These are phyloP conservation scores for Chlorops oryzae DNA, from an alignment of 1,140 invertebrate species.

Conservation along the genomic window DNA sequence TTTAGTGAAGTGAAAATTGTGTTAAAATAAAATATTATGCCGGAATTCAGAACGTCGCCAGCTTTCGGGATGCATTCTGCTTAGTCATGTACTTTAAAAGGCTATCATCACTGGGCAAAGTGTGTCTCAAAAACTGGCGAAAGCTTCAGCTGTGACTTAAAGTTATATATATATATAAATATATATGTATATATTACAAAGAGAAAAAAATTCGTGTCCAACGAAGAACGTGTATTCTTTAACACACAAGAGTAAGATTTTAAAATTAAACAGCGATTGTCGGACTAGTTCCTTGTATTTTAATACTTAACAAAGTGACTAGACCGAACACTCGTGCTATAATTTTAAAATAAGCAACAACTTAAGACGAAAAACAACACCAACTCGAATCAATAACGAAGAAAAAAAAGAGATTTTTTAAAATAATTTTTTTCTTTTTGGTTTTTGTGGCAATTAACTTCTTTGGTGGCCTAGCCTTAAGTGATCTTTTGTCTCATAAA, in stretches of 20 bases:
- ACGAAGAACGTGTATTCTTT: background rate
- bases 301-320: slow-evolving; percentile 33
- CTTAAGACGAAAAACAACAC: background rate
- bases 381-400: no score
- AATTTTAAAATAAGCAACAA: slow-evolving; percentile 45
- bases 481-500: slow-evolving; percentile 41
- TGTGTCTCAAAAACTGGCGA: slow-evolving; percentile 38
- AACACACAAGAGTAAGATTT: slow-evolving; percentile 21
- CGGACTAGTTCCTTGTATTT: slow-evolving; percentile 39
- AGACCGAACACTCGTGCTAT: slow-evolving; percentile 49
- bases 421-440: background rate
- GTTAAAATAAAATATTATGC: no score
- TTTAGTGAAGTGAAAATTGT: no score
- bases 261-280: slow-evolving; percentile 49
- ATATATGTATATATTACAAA: no score
- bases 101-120: slow-evolving; percentile 46
- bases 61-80: slow-evolving; percentile 38
- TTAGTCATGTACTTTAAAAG: slow-evolving; percentile 27
- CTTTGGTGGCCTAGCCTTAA: slow-evolving; percentile 45
- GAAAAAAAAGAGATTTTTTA: no score
- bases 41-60: slow-evolving; percentile 4
- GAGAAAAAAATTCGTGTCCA: slow-evolving; percentile 2
- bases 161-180: no score
- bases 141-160: background rate
- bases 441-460: slow-evolving; percentile 39